Percentiles rank a stretch among this genome's conserved stretches.
Evolutionary conservation across 2,113 vertebrate species (phyloP).

Genomic region (Campylorhamphus procurvoides): DNA sequence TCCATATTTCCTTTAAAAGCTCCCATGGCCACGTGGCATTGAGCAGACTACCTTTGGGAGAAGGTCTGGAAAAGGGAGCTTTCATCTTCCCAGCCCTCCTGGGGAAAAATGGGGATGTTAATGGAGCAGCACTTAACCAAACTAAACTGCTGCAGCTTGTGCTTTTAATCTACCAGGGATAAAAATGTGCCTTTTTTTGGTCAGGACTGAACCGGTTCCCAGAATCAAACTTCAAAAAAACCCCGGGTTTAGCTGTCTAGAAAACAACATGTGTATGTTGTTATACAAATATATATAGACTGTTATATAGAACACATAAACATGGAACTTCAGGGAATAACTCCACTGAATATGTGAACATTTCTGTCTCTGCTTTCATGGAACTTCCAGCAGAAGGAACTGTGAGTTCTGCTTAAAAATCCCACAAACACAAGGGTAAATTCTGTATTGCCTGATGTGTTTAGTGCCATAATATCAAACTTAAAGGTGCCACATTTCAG

Average conservation of each 20-base stretch:
- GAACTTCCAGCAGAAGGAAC: not conserved
- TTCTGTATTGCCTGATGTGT: not conserved
- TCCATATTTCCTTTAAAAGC: not conserved
- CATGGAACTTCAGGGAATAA: not conserved
- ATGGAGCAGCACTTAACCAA: not conserved
- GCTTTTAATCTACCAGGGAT: not conserved
- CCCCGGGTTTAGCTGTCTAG: not conserved
- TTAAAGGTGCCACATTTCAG: not conserved
- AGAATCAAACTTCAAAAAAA: not conserved
- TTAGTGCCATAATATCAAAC: not conserved
- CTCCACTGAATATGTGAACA: not conserved
- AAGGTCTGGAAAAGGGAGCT: not conserved
- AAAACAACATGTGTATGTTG: not conserved
- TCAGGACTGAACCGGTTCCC: not conserved
- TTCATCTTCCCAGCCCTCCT: slow-evolving; percentile 9
- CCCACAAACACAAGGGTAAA: not conserved
- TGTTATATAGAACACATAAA: not conserved
- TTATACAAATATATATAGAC: not conserved
- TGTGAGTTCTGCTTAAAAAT: not conserved
- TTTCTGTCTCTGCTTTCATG: not conserved
- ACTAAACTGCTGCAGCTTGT: not conserved
- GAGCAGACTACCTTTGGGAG: not conserved
- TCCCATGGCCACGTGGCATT: not conserved
- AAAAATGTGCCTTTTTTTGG: not conserved
- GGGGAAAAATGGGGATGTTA: not conserved